These are phyloP conservation scores for Hoplostethus atlanticus DNA, from an alignment of 2,797 vertebrate genomes.

Conservation along the genomic window DNA sequence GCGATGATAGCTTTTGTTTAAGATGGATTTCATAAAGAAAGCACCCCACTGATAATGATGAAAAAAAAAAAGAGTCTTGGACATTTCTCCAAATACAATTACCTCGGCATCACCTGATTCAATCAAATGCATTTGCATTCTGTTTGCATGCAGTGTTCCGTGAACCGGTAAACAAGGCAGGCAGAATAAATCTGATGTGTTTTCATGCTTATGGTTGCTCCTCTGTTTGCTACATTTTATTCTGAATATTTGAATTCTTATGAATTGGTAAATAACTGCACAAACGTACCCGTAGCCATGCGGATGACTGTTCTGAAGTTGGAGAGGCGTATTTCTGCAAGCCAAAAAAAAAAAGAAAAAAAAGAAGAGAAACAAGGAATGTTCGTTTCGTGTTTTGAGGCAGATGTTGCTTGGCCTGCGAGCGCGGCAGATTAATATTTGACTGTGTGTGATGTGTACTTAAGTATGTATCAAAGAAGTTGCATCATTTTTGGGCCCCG, in stretches of 20 bases:
- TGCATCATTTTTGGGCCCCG: conserved; percentile 70
- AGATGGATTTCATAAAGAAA: conserved; percentile 90
- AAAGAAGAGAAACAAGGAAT: conserved; percentile 56
- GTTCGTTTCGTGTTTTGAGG: conserved; percentile 74
- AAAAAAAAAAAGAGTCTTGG: conserved; percentile 82
- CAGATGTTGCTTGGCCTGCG: conserved; percentile 79
- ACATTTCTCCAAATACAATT: conserved; percentile 92
- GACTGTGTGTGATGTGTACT: conserved; percentile 81
- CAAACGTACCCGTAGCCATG: conserved; percentile 67
- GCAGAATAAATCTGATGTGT: conserved; percentile 89
- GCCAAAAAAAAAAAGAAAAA: conserved; percentile 50
- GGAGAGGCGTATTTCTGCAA: conserved; percentile 58
- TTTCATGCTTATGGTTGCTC: conserved; percentile 87
- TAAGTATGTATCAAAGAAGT: conserved; percentile 83
- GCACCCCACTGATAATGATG: conserved; percentile 87
- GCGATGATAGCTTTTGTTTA: conserved; percentile 90
- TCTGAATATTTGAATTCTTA: conserved; percentile 88
- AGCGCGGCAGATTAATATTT: conserved; percentile 79
- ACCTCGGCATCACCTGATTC: conserved; percentile 91
- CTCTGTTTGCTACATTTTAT: conserved; percentile 88
- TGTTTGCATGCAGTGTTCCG: conserved; percentile 89
- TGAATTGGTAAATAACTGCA: conserved; percentile 86
- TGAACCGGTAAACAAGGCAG: conserved; percentile 90
- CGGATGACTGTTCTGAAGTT: conserved; percentile 70
- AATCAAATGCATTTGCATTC: conserved; percentile 91